Conservation (phyloP, 1,140 invertebrate genomes). For the Drosophila ironensis region DNA sequence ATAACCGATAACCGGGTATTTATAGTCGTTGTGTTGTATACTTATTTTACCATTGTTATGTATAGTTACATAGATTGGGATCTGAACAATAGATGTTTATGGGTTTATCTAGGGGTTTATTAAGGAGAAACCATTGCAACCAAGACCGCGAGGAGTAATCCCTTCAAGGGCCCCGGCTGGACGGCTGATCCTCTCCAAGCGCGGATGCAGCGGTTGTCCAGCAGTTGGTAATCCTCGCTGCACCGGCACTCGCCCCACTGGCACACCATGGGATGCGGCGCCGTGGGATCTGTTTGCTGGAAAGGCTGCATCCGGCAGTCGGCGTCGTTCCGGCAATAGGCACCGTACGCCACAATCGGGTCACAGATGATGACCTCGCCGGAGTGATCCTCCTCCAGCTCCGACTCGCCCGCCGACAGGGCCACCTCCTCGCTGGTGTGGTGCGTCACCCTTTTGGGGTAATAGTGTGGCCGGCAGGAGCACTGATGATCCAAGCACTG, state of each 20-base stretch:
- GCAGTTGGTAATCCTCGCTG: conserved; percentile 1
- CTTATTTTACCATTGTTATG: too few species aligned
- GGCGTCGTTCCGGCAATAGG: conserved; percentile 27
- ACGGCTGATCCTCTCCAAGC: too few species aligned
- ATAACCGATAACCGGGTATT: too few species aligned
- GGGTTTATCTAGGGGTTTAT: too few species aligned
- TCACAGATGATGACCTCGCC: conserved; percentile 15
- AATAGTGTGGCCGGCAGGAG: conserved; percentile 26
- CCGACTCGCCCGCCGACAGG: not conserved
- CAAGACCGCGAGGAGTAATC: too few species aligned
- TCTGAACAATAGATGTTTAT: too few species aligned
- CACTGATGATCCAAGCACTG: conserved; percentile 43
- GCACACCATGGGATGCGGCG: conserved; percentile 31
- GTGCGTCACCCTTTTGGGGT: conserved; percentile 21
- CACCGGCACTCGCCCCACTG: conserved; percentile 48
- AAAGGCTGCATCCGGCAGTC: conserved; percentile 48
- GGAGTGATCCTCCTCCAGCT: not conserved
- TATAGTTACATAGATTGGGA: too few species aligned
- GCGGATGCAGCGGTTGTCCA: conserved; percentile 31
- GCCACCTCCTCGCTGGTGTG: not conserved
- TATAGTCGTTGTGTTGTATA: too few species aligned
- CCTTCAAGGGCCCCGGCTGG: too few species aligned
- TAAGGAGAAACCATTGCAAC: too few species aligned
- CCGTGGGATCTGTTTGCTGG: not conserved
- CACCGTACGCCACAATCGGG: conserved; percentile 30